Evolutionary conservation across 2,888 invertebrate species (phyloP).

Genomic region (Hirtodrosophila alboralis): DNA sequence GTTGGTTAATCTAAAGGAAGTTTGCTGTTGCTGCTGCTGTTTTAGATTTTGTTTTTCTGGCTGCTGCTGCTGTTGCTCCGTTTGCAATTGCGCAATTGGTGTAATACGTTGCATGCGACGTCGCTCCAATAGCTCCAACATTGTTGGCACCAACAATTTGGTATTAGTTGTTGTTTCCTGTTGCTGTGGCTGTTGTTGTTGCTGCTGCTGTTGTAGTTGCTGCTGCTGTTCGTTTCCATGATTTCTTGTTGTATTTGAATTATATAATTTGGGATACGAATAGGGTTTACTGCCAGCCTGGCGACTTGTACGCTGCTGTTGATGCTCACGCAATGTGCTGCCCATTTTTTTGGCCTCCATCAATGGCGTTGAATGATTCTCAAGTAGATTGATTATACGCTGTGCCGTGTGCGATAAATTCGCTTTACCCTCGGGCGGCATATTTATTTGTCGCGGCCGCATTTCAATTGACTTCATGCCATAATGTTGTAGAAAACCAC

Average conservation of each 20-base stretch:
- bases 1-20: no score
- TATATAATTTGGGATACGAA: slow-evolving; percentile 47
- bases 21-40: slow-evolving; percentile 20
- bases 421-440: no score
- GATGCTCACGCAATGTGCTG: slow-evolving; percentile 72
- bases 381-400: slow-evolving; percentile 91
- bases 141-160: slow-evolving; percentile 87
- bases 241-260: no score
- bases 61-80: slow-evolving; percentile 12
- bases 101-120: slow-evolving; percentile 86
- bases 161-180: slow-evolving; percentile 27
- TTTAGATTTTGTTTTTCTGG: slow-evolving; percentile 13
- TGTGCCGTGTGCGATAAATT: slow-evolving; percentile 87
- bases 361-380: slow-evolving; percentile 92
- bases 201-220: slow-evolving; percentile 31
- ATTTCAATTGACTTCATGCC: slow-evolving; percentile 46
- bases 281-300: slow-evolving; percentile 29
- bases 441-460: no score
- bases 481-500: slow-evolving; percentile 16
- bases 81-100: slow-evolving; percentile 68
- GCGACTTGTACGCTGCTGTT: slow-evolving; percentile 52
- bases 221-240: no score
- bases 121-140: slow-evolving; percentile 87
- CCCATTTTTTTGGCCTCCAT: slow-evolving; percentile 92
- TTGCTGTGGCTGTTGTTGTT: background rate